Evolutionary conservation across 2,888 invertebrate species (phyloP).

Genomic region (Ochropleura plecta): DNA sequence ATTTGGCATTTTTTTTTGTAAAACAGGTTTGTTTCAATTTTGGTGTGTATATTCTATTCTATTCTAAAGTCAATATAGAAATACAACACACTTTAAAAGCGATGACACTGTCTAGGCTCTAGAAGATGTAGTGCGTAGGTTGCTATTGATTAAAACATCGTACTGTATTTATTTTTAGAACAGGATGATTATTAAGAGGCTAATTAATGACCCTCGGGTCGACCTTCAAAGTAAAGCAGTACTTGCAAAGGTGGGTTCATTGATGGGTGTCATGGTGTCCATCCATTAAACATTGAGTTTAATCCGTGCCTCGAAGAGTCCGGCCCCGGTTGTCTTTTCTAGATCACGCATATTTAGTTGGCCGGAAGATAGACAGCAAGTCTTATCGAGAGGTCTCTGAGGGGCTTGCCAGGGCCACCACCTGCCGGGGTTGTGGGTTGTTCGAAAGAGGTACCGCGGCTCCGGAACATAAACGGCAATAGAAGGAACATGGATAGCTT

Average conservation of each 20-base stretch:
- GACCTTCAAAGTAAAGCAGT: not conserved
- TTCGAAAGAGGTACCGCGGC: no score
- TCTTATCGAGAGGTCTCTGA: not conserved
- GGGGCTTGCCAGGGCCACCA: no score
- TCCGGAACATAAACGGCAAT: no score
- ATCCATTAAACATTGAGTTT: not conserved
- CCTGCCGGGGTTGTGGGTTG: no score
- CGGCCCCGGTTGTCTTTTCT: not conserved
- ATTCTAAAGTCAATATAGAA: not conserved
- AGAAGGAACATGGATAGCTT: no score
- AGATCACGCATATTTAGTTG: not conserved
- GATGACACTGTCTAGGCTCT: not conserved
- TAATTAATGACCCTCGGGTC: not conserved
- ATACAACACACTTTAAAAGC: not conserved
- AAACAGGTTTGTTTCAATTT: no score
- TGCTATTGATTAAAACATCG: not conserved
- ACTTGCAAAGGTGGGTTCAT: not conserved
- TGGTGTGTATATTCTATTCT: no score
- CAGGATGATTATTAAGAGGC: not conserved
- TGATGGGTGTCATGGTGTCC: not conserved
- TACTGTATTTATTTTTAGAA: not conserved
- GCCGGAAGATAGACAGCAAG: not conserved
- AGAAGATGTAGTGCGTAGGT: not conserved
- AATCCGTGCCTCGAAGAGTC: not conserved
- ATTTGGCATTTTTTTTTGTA: no score